A percentile compares a stretch with the other conserved stretches of the same genome.
These are phyloP conservation scores for Gyps fulvus DNA, from an alignment of 2,113 vertebrate species.

Conservation along the genomic window DNA sequence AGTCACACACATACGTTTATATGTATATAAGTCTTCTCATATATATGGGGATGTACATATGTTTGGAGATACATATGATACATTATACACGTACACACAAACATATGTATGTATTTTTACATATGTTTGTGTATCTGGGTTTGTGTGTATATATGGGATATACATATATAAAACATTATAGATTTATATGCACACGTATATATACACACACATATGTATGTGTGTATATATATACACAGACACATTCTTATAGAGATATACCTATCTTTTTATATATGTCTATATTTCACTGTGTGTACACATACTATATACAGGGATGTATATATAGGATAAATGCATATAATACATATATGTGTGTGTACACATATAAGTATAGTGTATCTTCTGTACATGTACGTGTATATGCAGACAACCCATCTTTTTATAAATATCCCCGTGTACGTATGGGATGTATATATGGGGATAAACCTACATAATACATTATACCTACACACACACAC, in stretches of 20 bases:
- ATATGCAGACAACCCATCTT: not conserved
- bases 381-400: accelerated
- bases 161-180: not conserved
- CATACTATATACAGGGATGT: not conserved
- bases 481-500: too few relatives aligned
- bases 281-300: not conserved
- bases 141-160: not conserved
- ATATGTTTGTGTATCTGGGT: not conserved
- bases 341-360: not conserved
- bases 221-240: not conserved
- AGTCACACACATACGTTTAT: not conserved
- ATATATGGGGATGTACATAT: not conserved
- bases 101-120: not conserved
- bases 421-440: not conserved
- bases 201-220: not conserved
- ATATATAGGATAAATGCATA: not conserved
- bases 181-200: not conserved
- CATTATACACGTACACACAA: not conserved
- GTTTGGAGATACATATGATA: not conserved
- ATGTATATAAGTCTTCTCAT: not conserved
- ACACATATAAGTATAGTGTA: too few relatives aligned
- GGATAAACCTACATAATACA: not conserved
- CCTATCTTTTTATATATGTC: not conserved
- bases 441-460: not conserved
- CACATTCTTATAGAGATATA: not conserved